Evolutionary conservation across 2,113 vertebrate genomes (phyloP).

Genomic region (Mesoclemmys tuberculata): DNA sequence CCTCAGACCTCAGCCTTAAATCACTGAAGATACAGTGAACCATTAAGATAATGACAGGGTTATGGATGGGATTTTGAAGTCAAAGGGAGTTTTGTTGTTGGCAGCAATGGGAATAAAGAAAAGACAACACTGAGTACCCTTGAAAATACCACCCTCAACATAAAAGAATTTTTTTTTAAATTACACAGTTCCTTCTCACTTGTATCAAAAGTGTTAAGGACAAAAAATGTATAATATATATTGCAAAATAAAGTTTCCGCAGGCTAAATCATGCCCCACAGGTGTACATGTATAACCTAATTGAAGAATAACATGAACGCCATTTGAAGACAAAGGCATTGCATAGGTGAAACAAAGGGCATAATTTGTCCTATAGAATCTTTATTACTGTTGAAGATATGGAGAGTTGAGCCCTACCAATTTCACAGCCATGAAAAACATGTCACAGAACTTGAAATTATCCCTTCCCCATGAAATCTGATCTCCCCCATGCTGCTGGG

Average conservation of each 20-base stretch:
- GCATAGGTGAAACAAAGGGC: not conserved
- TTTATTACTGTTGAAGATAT: not conserved
- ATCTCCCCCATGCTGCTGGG: too few relatives aligned
- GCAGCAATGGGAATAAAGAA: not conserved
- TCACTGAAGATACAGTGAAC: not conserved
- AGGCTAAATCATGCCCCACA: not conserved
- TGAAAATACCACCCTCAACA: not conserved
- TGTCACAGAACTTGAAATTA: too few relatives aligned
- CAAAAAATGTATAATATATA: not conserved
- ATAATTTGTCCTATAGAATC: not conserved
- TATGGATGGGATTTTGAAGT: not conserved
- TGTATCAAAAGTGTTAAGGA: not conserved
- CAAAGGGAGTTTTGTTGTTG: not conserved
- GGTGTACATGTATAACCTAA: not conserved
- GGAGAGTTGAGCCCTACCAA: not conserved
- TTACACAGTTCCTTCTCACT: not conserved
- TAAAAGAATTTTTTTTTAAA: too few relatives aligned
- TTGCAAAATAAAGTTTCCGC: not conserved
- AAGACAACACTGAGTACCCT: not conserved
- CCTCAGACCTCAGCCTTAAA: not conserved
- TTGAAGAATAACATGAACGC: not conserved
- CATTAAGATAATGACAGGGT: not conserved
- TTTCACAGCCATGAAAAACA: too few relatives aligned
- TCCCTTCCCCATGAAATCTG: too few relatives aligned
- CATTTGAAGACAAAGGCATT: not conserved